Conservation (phyloP, 2,888 invertebrate species). For the Plutella xylostella region DNA sequence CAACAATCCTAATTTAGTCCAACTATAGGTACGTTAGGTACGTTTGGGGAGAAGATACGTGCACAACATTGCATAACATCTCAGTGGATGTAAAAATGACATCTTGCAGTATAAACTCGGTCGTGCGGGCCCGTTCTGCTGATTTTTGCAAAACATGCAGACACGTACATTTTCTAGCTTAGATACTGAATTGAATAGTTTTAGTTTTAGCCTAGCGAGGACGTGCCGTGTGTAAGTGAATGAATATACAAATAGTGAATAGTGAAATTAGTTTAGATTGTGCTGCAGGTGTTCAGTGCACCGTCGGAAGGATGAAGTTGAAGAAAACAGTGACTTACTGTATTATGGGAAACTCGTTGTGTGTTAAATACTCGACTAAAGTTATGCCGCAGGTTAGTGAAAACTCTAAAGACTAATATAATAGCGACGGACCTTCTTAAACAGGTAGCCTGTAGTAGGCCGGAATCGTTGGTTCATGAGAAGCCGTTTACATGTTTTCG, state of each 20-base stretch:
- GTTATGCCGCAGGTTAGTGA: constrained; percentile 23
- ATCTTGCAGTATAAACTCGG: constrained; percentile 44
- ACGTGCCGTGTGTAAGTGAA: constrained; percentile 32
- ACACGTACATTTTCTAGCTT: constrained; percentile 38
- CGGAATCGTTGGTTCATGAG: too few species aligned
- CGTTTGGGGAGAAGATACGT: too few species aligned
- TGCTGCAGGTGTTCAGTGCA: constrained; percentile 20
- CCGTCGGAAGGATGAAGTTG: constrained; percentile 57
- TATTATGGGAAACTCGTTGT: constrained; percentile 47
- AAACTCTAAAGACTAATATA: too few species aligned
- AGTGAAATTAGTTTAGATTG: background rate
- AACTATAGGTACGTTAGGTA: too few species aligned
- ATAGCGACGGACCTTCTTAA: too few species aligned
- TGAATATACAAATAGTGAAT: too few species aligned
- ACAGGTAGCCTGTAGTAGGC: too few species aligned
- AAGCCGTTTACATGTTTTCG: too few species aligned
- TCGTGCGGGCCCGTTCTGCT: constrained; percentile 44
- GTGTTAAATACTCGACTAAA: constrained; percentile 38
- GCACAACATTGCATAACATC: constrained; percentile 35
- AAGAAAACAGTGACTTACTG: constrained; percentile 55
- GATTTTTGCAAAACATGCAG: constrained; percentile 39
- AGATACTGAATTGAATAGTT: constrained; percentile 34
- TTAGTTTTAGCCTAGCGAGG: constrained; percentile 1
- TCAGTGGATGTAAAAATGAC: constrained; percentile 24
- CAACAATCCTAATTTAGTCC: constrained; percentile 31